Evolutionary conservation across 2,113 vertebrate genomes (phyloP).

Genomic region (Rhinichthys klamathensis): DNA sequence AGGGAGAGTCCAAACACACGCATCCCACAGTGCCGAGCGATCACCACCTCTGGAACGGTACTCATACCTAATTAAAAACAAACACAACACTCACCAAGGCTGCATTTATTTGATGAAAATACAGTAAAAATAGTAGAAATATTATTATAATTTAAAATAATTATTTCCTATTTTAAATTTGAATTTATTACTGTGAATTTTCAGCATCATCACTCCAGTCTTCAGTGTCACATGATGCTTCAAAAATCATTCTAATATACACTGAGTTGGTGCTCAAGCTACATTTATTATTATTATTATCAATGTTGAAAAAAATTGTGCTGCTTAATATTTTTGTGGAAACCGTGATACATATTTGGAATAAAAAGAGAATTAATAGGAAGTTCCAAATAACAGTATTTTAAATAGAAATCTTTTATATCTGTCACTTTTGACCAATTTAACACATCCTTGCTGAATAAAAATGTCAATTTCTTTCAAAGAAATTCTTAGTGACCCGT

Average conservation of each 20-base stretch:
- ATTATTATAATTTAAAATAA: neutral
- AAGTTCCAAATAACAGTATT: neutral
- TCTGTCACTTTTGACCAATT: neutral
- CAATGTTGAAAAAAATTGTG: neutral
- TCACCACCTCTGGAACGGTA: conserved; percentile 78
- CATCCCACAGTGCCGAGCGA: conserved; percentile 78
- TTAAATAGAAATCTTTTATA: too few species aligned
- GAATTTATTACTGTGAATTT: too few species aligned
- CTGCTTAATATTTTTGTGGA: neutral
- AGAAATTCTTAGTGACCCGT: too few species aligned
- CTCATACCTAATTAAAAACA: conserved; percentile 75
- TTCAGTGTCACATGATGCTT: neutral
- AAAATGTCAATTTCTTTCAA: too few species aligned
- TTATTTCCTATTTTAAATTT: neutral
- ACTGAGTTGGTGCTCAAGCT: neutral
- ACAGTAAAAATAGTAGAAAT: neutral
- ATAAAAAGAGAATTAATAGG: neutral
- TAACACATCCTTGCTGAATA: neutral
- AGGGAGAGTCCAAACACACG: conserved; percentile 79
- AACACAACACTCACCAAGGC: neutral
- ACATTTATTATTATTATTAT: neutral
- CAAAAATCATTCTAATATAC: neutral
- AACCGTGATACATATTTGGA: neutral
- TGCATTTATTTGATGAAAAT: neutral
- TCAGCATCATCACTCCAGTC: too few species aligned